These are phyloP conservation scores for Patella caerulea DNA, from an alignment of 2,888 invertebrate genomes.

Conservation along the genomic window DNA sequence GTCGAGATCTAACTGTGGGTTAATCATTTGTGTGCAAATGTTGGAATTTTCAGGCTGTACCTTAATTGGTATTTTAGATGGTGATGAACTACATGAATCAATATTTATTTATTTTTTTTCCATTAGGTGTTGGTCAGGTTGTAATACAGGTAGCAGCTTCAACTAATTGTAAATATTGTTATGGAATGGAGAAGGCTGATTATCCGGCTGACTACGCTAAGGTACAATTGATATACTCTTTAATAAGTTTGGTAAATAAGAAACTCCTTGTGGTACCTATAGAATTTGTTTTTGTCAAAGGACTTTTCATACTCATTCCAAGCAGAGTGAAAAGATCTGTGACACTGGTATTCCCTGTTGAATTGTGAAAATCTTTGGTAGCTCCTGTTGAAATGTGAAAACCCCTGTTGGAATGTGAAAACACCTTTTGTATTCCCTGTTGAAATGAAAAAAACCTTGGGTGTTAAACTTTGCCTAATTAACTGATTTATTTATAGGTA, in stretches of 20 bases:
- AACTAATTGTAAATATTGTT: constrained; percentile 90
- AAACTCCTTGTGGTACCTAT: background rate
- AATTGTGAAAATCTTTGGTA: background rate
- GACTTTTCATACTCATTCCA: no score
- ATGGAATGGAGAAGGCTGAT: constrained; percentile 97
- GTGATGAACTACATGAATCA: background rate
- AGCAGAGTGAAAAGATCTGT: no score
- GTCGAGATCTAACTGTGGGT: no score
- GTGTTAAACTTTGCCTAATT: background rate
- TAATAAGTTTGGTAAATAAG: no score
- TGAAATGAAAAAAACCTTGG: background rate
- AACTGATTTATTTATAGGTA: constrained; percentile 75
- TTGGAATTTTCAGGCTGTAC: no score
- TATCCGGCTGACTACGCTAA: constrained; percentile 95
- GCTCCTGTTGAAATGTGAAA: background rate
- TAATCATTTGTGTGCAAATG: no score
- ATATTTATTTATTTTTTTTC: constrained; percentile 8
- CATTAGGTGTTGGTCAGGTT: constrained; percentile 93
- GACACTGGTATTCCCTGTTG: no score
- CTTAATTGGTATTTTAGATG: no score
- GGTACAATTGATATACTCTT: constrained; percentile 72
- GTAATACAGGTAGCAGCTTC: constrained; percentile 98
- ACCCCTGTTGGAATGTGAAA: background rate
- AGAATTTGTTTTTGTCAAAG: no score
- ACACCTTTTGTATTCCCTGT: background rate